Percentiles rank a stretch among this genome's conserved stretches.
These are phyloP conservation scores for Albula glossodonta DNA, from an alignment of 2,113 vertebrate genomes.

Conservation along the genomic window DNA sequence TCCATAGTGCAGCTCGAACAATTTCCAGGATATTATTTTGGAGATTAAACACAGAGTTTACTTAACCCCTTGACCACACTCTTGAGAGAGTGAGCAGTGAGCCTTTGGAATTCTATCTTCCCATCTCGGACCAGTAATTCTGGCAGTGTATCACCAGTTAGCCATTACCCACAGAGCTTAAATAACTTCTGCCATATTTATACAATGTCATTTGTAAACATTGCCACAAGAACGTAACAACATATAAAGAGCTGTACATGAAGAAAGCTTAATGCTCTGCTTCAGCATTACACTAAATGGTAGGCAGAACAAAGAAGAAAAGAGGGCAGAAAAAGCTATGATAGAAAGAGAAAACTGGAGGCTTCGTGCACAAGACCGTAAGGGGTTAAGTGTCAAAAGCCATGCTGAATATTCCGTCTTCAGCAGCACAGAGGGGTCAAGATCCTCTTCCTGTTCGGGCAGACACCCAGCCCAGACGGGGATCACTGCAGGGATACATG, in stretches of 20 bases:
- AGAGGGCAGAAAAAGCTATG: background rate
- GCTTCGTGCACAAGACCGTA: background rate
- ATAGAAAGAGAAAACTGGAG: background rate
- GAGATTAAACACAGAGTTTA: conserved; percentile 39
- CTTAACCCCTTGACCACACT: conserved; percentile 42
- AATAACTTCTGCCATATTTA: background rate
- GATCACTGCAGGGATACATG: conserved; percentile 37
- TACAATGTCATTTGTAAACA: background rate
- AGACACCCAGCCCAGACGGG: conserved; percentile 26
- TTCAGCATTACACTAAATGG: background rate
- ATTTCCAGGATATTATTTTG: conserved; percentile 19
- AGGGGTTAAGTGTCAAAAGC: conserved; percentile 20
- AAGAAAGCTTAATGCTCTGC: background rate
- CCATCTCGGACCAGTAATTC: background rate
- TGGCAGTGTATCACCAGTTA: background rate
- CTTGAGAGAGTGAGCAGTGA: conserved; percentile 32
- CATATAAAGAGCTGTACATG: background rate
- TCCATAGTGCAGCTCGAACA: conserved; percentile 25
- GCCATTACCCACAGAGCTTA: background rate
- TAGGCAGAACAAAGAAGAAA: background rate
- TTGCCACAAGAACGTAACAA: background rate
- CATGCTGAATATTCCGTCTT: conserved; percentile 11
- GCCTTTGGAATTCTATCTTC: conserved; percentile 21
- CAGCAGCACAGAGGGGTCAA: conserved; percentile 10
- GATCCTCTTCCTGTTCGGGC: conserved; percentile 28